Percentiles rank a stretch among this genome's conserved stretches.
phyloP scores from a whole-genome alignment of 2,113 vertebrate genomes.

The Rhizomys pruinosus region DNA sequence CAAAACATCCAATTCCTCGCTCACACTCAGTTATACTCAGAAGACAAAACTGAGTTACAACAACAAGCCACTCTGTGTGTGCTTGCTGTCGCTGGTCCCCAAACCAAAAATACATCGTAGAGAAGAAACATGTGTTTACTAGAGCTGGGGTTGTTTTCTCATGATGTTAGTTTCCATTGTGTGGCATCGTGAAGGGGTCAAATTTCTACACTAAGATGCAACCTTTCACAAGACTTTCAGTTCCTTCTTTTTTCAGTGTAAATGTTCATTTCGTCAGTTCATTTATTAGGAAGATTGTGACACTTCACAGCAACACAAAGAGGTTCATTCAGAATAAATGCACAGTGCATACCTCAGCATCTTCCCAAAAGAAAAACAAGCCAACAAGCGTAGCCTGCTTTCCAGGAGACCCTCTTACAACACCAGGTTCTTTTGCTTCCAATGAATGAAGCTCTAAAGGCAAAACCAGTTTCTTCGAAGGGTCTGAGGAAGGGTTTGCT shows the following conservation, averaged over 20 bases:
- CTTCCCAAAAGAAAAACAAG: background rate
- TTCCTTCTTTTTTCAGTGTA: conserved; percentile 88
- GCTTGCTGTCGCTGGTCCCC: background rate
- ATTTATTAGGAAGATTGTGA: conserved; percentile 87
- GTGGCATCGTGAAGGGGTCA: conserved; percentile 89
- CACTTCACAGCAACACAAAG: conserved; percentile 92
- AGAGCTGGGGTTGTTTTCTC: conserved; percentile 89
- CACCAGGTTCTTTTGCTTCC: background rate
- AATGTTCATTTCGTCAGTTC: conserved; percentile 75
- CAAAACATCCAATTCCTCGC: background rate
- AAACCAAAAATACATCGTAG: conserved; percentile 75
- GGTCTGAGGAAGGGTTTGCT: background rate
- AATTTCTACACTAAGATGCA: conserved; percentile 92
- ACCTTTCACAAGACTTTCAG: conserved; percentile 88
- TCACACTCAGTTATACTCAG: too few species aligned
- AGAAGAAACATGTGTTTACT: conserved; percentile 93
- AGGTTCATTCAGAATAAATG: conserved; percentile 86
- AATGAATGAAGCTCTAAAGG: background rate
- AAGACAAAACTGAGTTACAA: background rate
- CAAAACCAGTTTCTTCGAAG: background rate
- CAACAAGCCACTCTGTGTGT: background rate
- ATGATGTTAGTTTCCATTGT: conserved; percentile 90
- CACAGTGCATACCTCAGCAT: too few species aligned
- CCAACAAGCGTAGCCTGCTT: background rate
- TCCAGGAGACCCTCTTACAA: background rate